Evolutionary conservation across 2,113 vertebrate genomes (phyloP), one percentile per base, ranked within the genome.

Genomic region (Circaetus cinerascens): DNA sequence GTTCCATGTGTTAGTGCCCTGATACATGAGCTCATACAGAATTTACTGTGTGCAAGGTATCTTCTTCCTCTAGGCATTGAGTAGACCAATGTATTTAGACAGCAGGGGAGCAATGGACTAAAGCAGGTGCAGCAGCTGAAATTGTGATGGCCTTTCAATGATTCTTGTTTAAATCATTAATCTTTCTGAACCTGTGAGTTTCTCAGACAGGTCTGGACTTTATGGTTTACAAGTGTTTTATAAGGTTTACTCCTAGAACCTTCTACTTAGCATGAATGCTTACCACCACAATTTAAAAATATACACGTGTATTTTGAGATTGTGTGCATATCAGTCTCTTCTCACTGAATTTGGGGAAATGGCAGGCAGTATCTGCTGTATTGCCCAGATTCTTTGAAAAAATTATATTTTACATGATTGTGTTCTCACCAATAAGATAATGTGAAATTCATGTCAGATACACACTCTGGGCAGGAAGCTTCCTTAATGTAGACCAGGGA

Each of bases 51-150:
- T 95, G 77, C 66, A 79, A 34, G 60, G 18, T 85, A 34, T 80
- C 72, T 92, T 68, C 69, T 92, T 89, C 80, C 92, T 86, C 38
- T 64, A 5, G 29, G 71, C 85, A 55, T 2, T 78, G 88, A 91
- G 64, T 9, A 80, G 60, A 16, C 27, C 36, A 27, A 4, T 36
- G 50, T 27, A 10, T 46, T 88, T 86, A 76, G 86, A 76, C 80
- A 95, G 92, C 95, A 72, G 93, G 92, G 83, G 50, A 78, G 84
- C 92, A 92, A 72, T 59, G 64, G 67, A 53, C 81, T 73, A 79
- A 73, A 96, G 93, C 80, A 96, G 93, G 95, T 96, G 73, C 76
- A 88, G 62, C 88, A 90, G 79, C 73, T 95, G 88, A 69, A 93
- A 23, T 80, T 79, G 57, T 95, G 71, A 56, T 2, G 21, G 80